phyloP scores from a whole-genome alignment of 2,888 invertebrate species.

The Pantelozetes paolii region DNA sequence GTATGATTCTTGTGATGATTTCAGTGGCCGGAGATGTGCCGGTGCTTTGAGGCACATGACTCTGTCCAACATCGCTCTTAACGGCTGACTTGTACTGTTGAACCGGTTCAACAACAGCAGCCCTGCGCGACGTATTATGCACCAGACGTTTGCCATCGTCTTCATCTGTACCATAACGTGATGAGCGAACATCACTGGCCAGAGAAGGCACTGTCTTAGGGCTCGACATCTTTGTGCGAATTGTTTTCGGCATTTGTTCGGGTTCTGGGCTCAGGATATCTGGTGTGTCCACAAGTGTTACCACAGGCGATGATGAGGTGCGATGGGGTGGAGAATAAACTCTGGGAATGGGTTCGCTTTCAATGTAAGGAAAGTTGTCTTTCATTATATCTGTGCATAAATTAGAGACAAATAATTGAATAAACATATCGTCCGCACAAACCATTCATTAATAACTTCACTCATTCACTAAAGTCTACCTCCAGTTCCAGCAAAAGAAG shows the following conservation, averaged over 20 bases:
- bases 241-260: not conserved
- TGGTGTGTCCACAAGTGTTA: slow-evolving; percentile 15
- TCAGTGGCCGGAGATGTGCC: slow-evolving; percentile 2
- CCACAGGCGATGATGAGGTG: slow-evolving; percentile 25
- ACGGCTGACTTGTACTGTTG: slow-evolving; percentile 29
- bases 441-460: not conserved
- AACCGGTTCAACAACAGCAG: slow-evolving; percentile 36
- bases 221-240: not conserved
- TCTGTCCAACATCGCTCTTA: slow-evolving; percentile 1
- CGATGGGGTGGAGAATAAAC: slow-evolving; percentile 21
- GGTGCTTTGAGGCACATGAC: not conserved
- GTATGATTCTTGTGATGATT: slow-evolving; percentile 28
- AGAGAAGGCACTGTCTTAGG: not conserved
- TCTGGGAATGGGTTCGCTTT: not conserved
- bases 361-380: slow-evolving; percentile 26
- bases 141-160: not conserved
- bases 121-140: slow-evolving; percentile 25
- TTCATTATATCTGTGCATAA: not conserved
- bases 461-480: slow-evolving; percentile 7
- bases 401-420: not conserved
- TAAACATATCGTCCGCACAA: not conserved
- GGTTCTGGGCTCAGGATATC: slow-evolving; percentile 32
- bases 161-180: slow-evolving; percentile 30
- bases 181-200: slow-evolving; percentile 24
- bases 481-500: slow-evolving; percentile 15